A percentile compares a stretch with the other conserved stretches of the same genome.
These are phyloP conservation scores for Hypselothyrea guttata DNA, from an alignment of 2,888 invertebrate genomes.

Conservation along the genomic window DNA sequence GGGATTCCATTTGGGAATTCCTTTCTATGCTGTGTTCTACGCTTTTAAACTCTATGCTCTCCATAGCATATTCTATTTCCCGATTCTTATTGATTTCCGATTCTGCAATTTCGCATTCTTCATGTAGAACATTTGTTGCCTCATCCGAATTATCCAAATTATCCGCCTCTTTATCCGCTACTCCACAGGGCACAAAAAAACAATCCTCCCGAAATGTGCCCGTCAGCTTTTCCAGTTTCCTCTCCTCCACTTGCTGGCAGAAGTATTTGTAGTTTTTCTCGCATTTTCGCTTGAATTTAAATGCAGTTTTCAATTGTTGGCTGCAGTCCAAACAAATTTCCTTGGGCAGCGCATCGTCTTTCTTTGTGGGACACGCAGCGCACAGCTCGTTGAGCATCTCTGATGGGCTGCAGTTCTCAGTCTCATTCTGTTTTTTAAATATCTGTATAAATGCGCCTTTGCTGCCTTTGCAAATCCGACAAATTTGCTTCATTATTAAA, in stretches of 20 bases:
- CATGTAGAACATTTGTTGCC: no score
- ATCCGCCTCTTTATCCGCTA: background rate
- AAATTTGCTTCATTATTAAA: slow-evolving; percentile 10
- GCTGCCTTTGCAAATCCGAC: slow-evolving; percentile 9
- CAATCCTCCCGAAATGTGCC: background rate
- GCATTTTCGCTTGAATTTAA: slow-evolving; percentile 12
- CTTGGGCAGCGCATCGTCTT: slow-evolving; percentile 32
- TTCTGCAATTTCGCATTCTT: no score
- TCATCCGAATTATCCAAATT: no score
- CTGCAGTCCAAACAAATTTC: slow-evolving; percentile 41
- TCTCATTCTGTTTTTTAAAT: background rate
- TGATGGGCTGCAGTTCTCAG: slow-evolving; percentile 13
- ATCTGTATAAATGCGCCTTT: slow-evolving; percentile 6
- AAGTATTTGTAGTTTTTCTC: slow-evolving; percentile 5
- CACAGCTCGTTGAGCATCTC: slow-evolving; percentile 14
- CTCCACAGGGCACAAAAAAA: slow-evolving; percentile 1
- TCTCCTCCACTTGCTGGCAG: background rate
- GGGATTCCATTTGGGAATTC: no score
- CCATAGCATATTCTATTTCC: no score
- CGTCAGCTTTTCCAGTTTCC: background rate
- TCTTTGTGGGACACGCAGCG: background rate
- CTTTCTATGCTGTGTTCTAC: no score
- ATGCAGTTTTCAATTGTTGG: slow-evolving; percentile 33
- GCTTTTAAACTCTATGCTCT: no score
- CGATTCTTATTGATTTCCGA: no score